Evolutionary conservation across 2,888 invertebrate genomes (phyloP).

Genomic region (Drosophila kokeensis): DNA sequence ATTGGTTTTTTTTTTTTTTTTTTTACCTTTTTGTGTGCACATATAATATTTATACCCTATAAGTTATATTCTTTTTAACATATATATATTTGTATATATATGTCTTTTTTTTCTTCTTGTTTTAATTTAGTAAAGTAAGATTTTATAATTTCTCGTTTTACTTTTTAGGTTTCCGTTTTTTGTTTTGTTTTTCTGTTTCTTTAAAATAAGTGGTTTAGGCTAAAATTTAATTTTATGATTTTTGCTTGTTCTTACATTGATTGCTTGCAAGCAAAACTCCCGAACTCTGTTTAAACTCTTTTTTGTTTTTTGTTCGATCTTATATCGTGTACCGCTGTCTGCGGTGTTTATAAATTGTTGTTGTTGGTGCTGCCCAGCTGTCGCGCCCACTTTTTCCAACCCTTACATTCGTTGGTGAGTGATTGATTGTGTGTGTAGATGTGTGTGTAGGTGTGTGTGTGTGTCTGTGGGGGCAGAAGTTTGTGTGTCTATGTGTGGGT

Average conservation of each 20-base stretch:
- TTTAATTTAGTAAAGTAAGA: conserved; percentile 79
- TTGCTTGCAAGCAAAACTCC: conserved; percentile 49
- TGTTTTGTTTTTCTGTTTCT: conserved; percentile 21
- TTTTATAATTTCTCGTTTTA: conserved; percentile 69
- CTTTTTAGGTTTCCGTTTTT: conserved; percentile 43
- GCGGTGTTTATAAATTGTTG: conserved; percentile 45
- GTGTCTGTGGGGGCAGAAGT: conserved; percentile 31
- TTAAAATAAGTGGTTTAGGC: conserved; percentile 70
- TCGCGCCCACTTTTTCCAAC: conserved; percentile 44
- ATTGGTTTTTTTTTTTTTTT: conserved; percentile 25
- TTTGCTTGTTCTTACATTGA: conserved; percentile 49
- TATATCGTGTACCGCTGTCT: conserved; percentile 63
- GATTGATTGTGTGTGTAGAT: conserved; percentile 31
- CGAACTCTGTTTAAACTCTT: conserved; percentile 12
- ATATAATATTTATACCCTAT: conserved; percentile 33
- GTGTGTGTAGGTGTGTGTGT: conserved; percentile 18
- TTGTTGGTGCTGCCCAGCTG: conserved; percentile 43
- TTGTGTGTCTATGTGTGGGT: conserved; percentile 53
- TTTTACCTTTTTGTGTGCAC: conserved; percentile 42
- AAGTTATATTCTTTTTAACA: conserved; percentile 58
- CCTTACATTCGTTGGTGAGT: conserved; percentile 62
- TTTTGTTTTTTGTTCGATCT: conserved; percentile 64
- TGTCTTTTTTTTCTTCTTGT: conserved; percentile 31
- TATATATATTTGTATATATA: conserved; percentile 47
- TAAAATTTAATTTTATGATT: conserved; percentile 66